Evolutionary conservation across 2,113 vertebrate species (phyloP).

Genomic region (Ornithorhynchus anatinus): DNA sequence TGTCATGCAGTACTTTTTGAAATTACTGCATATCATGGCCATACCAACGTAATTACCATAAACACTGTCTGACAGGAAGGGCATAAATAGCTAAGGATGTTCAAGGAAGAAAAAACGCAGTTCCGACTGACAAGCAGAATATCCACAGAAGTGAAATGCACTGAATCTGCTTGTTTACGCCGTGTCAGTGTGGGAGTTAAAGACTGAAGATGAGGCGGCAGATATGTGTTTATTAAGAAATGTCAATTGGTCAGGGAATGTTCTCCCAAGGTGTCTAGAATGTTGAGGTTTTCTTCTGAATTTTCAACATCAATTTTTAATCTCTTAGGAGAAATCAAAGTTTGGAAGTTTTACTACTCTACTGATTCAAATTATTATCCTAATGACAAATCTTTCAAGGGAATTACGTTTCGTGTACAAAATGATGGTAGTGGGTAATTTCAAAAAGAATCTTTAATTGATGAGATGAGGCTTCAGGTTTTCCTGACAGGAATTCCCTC

Average conservation of each 20-base stretch:
- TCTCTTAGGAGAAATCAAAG: constrained; percentile 50
- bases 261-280: neutral
- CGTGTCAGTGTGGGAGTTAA: neutral
- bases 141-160: neutral
- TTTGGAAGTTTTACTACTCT: constrained; percentile 51
- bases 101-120: neutral
- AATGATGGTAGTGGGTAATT: no score
- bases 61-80: neutral
- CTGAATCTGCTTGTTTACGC: neutral
- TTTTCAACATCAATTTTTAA: constrained; percentile 39
- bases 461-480: no score
- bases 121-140: neutral
- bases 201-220: neutral
- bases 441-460: no score
- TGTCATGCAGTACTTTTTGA: no score
- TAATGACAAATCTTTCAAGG: constrained; percentile 42
- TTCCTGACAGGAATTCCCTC: no score
- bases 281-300: constrained; percentile 9
- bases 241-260: neutral
- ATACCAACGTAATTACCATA: neutral
- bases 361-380: constrained; percentile 53
- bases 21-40: neutral
- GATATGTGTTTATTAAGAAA: neutral
- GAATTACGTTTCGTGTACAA: no score
- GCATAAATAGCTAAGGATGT: no score